Evolutionary conservation across 2,888 invertebrate genomes (phyloP), one percentile per base, ranked within the genome.

Genomic region (Cistogaster globosa): DNA sequence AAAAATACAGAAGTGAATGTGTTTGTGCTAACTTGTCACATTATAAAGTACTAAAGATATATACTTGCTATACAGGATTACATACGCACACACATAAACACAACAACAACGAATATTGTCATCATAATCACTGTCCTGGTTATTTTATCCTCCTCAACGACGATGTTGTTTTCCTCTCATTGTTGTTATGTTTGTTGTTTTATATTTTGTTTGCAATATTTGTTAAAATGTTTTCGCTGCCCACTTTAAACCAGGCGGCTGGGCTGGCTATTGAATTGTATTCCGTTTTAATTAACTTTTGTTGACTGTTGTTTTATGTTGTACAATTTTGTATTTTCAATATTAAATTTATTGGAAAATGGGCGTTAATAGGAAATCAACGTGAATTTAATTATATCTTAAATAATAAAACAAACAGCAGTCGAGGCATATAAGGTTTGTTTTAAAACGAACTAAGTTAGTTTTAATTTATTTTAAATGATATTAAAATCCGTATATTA

Each of bases 271-370:
- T 55, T 76, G 72, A 55, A 82, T 81, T 83, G 74, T 80, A 69
- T 53, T 77, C 18, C 32, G 26, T 32, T 84, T 86, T 79, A 81
- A 82, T 86, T 83, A 84, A 81, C 79, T 80, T 86, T 84, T 75
- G 62, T 86, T 87, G 83, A 87, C 80, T 87, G 85, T 86, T 88
- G 86, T 87, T 89, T 81, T 74, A 26, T 74, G 86, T 69, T 86
- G 78, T 80, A 36, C 22, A 18, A 12, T n/a, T 51, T 78, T 20
- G 48, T 8, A 14, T 45, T 38, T 68, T 26, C 9, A 18, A 42
- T 60, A 45, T 26, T 69, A 69, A 78, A 62, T 69, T 69, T 62
- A 45, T 62, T 53, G 63, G 18, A 55, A 62, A 62, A 63, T 65
- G 38, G 65, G 36, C 32, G 32, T 71, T 55, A 55, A 69, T 45